Evolutionary conservation across 1,140 invertebrate genomes (phyloP).

Genomic region (Drosophila parabipectinata): DNA sequence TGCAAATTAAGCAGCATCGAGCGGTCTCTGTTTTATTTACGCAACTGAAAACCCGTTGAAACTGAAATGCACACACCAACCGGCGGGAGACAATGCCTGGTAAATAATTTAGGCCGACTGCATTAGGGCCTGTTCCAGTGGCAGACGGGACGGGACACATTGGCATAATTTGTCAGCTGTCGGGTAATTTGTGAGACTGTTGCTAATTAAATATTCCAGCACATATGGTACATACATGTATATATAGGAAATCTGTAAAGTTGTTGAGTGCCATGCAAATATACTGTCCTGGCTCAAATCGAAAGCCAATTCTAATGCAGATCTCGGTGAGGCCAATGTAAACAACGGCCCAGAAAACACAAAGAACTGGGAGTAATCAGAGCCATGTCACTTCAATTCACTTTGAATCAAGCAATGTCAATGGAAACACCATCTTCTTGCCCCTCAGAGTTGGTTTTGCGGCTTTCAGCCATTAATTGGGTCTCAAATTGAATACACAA

Average conservation of each 20-base stretch:
- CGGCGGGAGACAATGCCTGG: slow-evolving; percentile 48
- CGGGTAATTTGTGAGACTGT: slow-evolving; percentile 59
- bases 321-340: slow-evolving; percentile 7
- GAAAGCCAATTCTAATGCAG: slow-evolving; percentile 36
- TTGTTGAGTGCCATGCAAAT: slow-evolving; percentile 56
- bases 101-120: slow-evolving; percentile 76
- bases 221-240: slow-evolving; percentile 17
- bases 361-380: slow-evolving; percentile 30
- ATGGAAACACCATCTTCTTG: slow-evolving; percentile 23
- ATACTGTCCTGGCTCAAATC: slow-evolving; percentile 22
- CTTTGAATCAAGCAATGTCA: slow-evolving; percentile 37
- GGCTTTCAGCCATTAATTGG: slow-evolving; percentile 24
- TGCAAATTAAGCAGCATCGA: slow-evolving; percentile 39
- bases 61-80: slow-evolving; percentile 14
- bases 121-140: slow-evolving; percentile 59
- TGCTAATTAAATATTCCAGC: slow-evolving; percentile 61
- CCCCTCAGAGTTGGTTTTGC: slow-evolving; percentile 6
- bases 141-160: slow-evolving; percentile 14
- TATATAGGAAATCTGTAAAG: slow-evolving; percentile 40
- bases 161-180: slow-evolving; percentile 70
- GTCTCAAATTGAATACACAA: background rate
- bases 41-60: slow-evolving; percentile 65
- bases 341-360: slow-evolving; percentile 41
- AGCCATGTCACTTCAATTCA: slow-evolving; percentile 13
- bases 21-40: slow-evolving; percentile 60